phyloP scores from a whole-genome alignment of 2,888 invertebrate genomes.

The Parasteatoda lunata region DNA sequence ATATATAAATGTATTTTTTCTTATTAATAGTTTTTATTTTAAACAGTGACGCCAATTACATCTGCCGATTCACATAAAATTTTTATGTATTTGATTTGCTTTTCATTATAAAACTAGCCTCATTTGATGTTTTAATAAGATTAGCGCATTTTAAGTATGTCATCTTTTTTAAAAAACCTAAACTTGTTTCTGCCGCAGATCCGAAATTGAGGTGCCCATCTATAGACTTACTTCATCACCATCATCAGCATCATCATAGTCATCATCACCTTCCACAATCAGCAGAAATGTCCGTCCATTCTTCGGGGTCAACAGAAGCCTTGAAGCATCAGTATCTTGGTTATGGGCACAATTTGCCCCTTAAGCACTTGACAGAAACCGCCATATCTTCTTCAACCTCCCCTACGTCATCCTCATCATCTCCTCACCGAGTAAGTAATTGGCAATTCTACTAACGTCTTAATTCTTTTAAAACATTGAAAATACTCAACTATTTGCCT shows the following conservation, averaged over 20 bases:
- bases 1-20: too few species aligned
- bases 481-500: too few species aligned
- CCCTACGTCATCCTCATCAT: slow-evolving; percentile 69
- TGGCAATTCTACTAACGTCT: neutral
- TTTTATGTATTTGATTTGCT: too few species aligned
- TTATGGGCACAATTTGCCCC: slow-evolving; percentile 62
- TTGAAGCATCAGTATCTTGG: slow-evolving; percentile 69
- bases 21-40: too few species aligned
- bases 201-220: slow-evolving; percentile 57
- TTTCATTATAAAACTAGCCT: too few species aligned
- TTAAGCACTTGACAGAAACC: slow-evolving; percentile 69
- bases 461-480: too few species aligned
- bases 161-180: too few species aligned
- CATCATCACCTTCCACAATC: slow-evolving; percentile 11
- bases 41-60: too few species aligned
- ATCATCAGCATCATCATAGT: slow-evolving; percentile 6
- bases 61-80: too few species aligned
- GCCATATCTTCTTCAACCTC: slow-evolving; percentile 40
- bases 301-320: slow-evolving; percentile 74
- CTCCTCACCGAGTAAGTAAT: slow-evolving; percentile 37
- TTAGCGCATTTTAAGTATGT: too few species aligned
- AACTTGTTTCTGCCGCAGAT: slow-evolving; percentile 18
- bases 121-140: too few species aligned
- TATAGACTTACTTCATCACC: slow-evolving; percentile 48
- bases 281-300: slow-evolving; percentile 11